Evolutionary conservation across 2,797 vertebrate genomes (phyloP).

Genomic region (Streptopelia turtur): DNA sequence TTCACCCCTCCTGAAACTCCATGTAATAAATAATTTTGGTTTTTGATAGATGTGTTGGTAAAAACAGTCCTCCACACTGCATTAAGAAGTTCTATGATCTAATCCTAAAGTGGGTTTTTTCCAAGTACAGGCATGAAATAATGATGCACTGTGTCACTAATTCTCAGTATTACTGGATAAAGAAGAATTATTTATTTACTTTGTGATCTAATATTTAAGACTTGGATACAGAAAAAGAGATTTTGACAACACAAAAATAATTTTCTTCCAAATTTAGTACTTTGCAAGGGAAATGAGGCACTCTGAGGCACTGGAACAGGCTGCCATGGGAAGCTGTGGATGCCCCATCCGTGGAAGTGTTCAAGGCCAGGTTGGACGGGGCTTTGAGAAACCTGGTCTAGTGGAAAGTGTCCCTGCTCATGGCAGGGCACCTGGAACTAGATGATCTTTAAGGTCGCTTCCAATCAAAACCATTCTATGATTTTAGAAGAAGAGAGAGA

Average conservation of each 20-base stretch:
- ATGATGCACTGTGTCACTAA: not conserved
- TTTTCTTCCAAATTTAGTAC: not conserved
- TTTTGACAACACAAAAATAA: not conserved
- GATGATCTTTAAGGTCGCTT: too few relatives aligned
- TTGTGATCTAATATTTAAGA: slow-evolving; percentile 13
- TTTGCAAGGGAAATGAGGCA: not conserved
- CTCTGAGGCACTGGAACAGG: too few relatives aligned
- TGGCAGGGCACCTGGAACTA: too few relatives aligned
- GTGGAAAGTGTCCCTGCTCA: too few relatives aligned
- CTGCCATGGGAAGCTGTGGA: too few relatives aligned
- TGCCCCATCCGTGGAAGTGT: too few relatives aligned
- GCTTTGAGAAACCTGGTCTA: too few relatives aligned
- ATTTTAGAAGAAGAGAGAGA: too few relatives aligned
- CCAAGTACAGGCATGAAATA: not conserved
- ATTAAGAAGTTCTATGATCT: not conserved
- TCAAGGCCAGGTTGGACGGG: too few relatives aligned
- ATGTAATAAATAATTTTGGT: not conserved
- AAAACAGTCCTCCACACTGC: not conserved
- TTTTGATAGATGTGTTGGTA: not conserved
- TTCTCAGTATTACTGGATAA: not conserved
- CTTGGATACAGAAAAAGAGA: not conserved
- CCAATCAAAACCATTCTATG: too few relatives aligned
- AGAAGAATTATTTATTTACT: slow-evolving; percentile 5
- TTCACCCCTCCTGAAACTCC: not conserved
- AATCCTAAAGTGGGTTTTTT: not conserved